phyloP scores from a whole-genome alignment of 1,140 invertebrate genomes.

The Manduca sexta region DNA sequence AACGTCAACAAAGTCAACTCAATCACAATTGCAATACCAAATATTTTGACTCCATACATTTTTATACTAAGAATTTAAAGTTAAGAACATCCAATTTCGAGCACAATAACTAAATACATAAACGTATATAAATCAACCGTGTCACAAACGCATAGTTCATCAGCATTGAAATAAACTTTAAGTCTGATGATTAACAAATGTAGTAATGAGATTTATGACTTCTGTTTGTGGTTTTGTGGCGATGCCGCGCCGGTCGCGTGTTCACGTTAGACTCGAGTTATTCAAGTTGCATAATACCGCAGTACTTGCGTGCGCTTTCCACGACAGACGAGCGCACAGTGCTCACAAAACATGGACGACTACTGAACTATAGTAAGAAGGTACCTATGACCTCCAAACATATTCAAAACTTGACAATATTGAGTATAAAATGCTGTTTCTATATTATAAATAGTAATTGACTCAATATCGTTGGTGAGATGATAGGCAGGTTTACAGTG shows the following conservation, averaged over 20 bases:
- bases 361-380: constrained; percentile 5
- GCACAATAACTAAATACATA: constrained; percentile 44
- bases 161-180: constrained; percentile 37
- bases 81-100: constrained; percentile 28
- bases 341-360: constrained; percentile 24
- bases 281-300: constrained; percentile 30
- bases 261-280: constrained; percentile 4
- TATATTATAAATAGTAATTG: too few species aligned
- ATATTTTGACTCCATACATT: constrained; percentile 36
- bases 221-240: constrained; percentile 18
- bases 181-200: constrained; percentile 39
- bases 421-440: too few species aligned
- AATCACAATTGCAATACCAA: constrained; percentile 27
- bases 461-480: too few species aligned
- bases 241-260: constrained; percentile 17
- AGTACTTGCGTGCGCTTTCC: constrained; percentile 45
- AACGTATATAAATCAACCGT: constrained; percentile 28
- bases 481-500: too few species aligned
- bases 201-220: constrained; percentile 31
- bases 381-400: constrained; percentile 32
- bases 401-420: too few species aligned
- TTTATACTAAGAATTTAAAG: constrained; percentile 20
- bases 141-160: constrained; percentile 34
- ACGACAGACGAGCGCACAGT: constrained; percentile 54
- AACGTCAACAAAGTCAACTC: constrained; percentile 33